Conservation (phyloP, 37 sponge, comb jelly and placozoan species). For the Oscarella lobularis region DNA sequence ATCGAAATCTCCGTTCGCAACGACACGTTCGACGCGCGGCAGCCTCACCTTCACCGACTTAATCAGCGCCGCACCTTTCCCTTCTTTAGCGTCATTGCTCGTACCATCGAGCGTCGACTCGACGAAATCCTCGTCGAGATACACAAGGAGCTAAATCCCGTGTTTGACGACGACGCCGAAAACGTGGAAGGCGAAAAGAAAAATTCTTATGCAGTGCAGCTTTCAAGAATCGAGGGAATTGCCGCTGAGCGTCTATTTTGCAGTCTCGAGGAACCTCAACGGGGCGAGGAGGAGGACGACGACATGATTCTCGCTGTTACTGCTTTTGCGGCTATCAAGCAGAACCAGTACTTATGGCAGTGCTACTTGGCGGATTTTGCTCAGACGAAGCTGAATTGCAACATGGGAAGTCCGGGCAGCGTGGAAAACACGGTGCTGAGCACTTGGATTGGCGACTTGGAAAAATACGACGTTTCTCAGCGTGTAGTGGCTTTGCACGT, state of each 20-base stretch:
- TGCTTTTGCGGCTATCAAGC: background rate
- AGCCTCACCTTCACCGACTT: background rate
- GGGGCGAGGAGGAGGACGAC: background rate
- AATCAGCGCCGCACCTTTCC: slow-evolving; percentile 12
- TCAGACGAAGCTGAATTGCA: background rate
- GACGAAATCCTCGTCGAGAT: background rate
- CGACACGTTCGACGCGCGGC: slow-evolving; percentile 13
- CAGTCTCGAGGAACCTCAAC: background rate
- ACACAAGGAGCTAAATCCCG: background rate
- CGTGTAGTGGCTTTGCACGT: background rate
- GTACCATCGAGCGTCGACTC: slow-evolving; percentile 1
- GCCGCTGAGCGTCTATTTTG: too few relatives aligned
- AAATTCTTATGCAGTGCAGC: background rate
- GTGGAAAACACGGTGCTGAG: background rate
- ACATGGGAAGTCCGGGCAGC: background rate
- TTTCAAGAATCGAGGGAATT: background rate
- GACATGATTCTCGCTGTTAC: background rate
- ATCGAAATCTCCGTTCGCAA: slow-evolving; percentile 14
- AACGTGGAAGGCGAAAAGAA: background rate
- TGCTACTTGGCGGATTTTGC: background rate
- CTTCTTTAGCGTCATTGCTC: slow-evolving; percentile 2
- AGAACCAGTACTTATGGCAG: background rate
- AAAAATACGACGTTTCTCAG: background rate
- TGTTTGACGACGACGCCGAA: too few relatives aligned
- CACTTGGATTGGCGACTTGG: background rate